Evolutionary conservation across 23 tunicate genomes (phyloP), one percentile per base, ranked within the genome.

Genomic region (Trididemnum nubilum): DNA sequence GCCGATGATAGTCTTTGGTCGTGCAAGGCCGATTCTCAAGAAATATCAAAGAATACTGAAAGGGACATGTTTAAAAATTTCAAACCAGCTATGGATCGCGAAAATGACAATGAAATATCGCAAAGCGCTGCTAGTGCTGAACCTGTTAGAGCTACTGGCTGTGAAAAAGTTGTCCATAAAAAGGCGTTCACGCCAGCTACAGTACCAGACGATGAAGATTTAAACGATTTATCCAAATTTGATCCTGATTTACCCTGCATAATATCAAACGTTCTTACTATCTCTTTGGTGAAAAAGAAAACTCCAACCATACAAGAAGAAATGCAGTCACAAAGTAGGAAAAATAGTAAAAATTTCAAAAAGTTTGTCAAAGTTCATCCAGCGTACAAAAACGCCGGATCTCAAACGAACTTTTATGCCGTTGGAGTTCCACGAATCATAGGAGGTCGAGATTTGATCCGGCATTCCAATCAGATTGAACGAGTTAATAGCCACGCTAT

Each of bases 401-500:
- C 87, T 0, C 87, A 83, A 37, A 83, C 78, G 1, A 82, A 82
- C 69, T 38, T 57, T 15, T n/a, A n/a, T n/a, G 69, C 2, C 19
- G 60, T 27, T n/a, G 54, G 79, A 0, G 78, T 81, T 0, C 83
- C 89, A 2, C 67, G 71, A 32, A 81, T 88, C 3, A 88, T 88
- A 51, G 92, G 92, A 0, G 92, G 92, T 19, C 61, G 78, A 25
- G 92, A 88, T 49, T 76, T 88, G 25, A 74, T 75, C 51, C 23
- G 1, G 30, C 85, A 81, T 82, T 52, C 40, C 18, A 76, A 73
- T 35, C 37, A 33, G 12, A 80, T 66, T 67, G 81, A 80, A 21
- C 61, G 36, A 19, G 65, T n/a, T 65, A 27, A 65, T 49, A n/a
- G n/a, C n/a, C n/a, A n/a, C n/a, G n/a, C n/a, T n/a, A n/a, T n/a